Percentiles rank a stretch among this genome's conserved stretches.
Evolutionary conservation across 2,797 vertebrate genomes (phyloP).

Genomic region (Apodemus agrarius): DNA sequence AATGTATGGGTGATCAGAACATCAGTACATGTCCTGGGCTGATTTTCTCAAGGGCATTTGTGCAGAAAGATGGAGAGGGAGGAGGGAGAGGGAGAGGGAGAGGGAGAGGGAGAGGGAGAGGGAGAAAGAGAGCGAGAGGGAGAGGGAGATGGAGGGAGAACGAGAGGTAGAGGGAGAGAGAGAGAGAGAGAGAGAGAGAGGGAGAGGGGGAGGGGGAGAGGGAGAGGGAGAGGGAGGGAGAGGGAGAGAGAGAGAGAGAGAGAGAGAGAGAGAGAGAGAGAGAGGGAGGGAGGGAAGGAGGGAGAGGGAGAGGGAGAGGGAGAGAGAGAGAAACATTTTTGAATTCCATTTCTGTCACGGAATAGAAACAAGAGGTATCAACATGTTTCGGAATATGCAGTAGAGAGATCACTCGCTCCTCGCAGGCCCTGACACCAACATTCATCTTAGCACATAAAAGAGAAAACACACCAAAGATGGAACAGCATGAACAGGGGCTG

Average conservation of each 20-base stretch:
- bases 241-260: too few species aligned
- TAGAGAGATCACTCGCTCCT: constrained; percentile 61
- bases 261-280: not conserved
- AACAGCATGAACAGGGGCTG: not conserved
- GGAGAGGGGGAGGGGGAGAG: not conserved
- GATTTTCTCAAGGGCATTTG: constrained; percentile 67
- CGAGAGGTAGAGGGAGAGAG: too few species aligned
- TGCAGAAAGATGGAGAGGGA: not conserved
- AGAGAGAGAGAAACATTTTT: not conserved
- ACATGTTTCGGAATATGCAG: constrained; percentile 64
- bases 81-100: too few species aligned
- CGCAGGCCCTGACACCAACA: constrained; percentile 64
- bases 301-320: not conserved
- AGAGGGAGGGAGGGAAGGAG: not conserved
- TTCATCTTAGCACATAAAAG: constrained; percentile 72
- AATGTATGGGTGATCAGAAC: constrained; percentile 24
- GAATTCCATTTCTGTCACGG: constrained; percentile 69
- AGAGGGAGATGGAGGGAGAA: too few species aligned
- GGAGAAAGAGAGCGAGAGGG: not conserved
- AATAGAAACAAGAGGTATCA: constrained; percentile 63
- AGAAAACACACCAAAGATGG: constrained; percentile 55
- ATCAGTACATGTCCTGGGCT: not conserved
- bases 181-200: not conserved
- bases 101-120: not conserved
- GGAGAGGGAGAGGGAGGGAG: too few species aligned